Percentiles rank a stretch among this genome's conserved stretches.
Conservation (phyloP, 2,113 vertebrate species). For the Todiramphus chloris region DNA sequence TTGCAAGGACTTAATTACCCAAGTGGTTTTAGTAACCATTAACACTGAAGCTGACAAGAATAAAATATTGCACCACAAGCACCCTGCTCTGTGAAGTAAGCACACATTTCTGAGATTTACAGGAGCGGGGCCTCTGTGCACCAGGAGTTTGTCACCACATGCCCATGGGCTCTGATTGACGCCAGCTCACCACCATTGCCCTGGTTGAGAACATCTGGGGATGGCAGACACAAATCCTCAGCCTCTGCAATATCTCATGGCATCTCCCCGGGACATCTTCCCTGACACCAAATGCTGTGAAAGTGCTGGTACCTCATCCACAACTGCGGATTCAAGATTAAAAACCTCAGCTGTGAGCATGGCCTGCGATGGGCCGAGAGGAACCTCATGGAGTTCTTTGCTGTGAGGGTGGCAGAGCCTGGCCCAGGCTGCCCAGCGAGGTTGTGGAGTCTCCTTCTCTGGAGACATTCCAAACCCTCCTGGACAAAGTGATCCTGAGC, state of each 20-base stretch:
- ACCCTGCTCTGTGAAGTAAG: not conserved
- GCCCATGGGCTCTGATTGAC: not conserved
- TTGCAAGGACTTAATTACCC: conserved; percentile 41
- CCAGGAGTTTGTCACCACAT: fast-evolving
- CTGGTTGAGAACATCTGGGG: not conserved
- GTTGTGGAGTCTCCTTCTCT: not conserved
- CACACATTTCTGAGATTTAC: not conserved
- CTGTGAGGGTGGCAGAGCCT: not conserved
- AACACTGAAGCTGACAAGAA: conserved; percentile 7
- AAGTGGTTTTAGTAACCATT: conserved; percentile 13
- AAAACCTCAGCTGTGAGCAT: fast-evolving
- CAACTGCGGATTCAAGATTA: fast-evolving
- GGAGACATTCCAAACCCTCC: not conserved
- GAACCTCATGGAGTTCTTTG: not conserved
- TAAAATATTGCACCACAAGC: conserved; percentile 13
- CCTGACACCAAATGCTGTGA: not conserved
- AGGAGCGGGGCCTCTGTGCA: not conserved
- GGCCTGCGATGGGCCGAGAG: not conserved
- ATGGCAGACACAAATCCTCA: not conserved
- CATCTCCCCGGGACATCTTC: not conserved
- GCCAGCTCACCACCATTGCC: not conserved
- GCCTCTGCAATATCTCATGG: not conserved
- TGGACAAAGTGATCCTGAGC: not conserved
- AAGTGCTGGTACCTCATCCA: not conserved
- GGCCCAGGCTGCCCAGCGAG: not conserved